Percentiles rank a stretch among this genome's conserved stretches.
Conservation (phyloP, 2,797 vertebrate species). For the Urophycis tenuis region DNA sequence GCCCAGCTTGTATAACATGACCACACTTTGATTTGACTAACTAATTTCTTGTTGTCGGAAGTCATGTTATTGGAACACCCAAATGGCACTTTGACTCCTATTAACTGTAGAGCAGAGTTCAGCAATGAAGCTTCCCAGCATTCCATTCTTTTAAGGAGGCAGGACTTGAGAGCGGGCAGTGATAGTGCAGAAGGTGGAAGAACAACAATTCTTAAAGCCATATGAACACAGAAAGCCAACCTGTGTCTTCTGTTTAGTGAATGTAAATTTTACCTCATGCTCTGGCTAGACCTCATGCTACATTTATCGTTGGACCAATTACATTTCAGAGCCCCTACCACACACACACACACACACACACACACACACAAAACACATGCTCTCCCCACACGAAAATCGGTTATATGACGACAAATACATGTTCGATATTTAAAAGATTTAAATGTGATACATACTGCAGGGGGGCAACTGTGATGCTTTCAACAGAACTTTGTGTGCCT, state of each 20-base stretch:
- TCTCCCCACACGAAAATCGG: slow-evolving; percentile 39
- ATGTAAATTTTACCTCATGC: slow-evolving; percentile 72
- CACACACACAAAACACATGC: slow-evolving; percentile 35
- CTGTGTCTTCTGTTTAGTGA: slow-evolving; percentile 66
- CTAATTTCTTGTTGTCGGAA: slow-evolving; percentile 6
- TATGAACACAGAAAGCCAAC: slow-evolving; percentile 64
- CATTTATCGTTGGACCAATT: slow-evolving; percentile 68
- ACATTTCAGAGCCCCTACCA: slow-evolving; percentile 41
- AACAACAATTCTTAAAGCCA: slow-evolving; percentile 64
- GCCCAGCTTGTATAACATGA: slow-evolving; percentile 37
- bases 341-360: slow-evolving; percentile 47
- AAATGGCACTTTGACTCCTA: slow-evolving; percentile 63
- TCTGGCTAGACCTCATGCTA: slow-evolving; percentile 62
- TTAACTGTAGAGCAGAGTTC: slow-evolving; percentile 61
- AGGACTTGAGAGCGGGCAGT: slow-evolving; percentile 56
- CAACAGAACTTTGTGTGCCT: slow-evolving; percentile 73
- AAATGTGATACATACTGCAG: slow-evolving; percentile 72
- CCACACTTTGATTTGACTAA: slow-evolving; percentile 28
- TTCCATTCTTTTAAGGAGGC: slow-evolving; percentile 56
- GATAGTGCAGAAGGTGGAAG: slow-evolving; percentile 41
- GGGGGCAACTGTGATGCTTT: slow-evolving; percentile 69
- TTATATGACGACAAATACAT: slow-evolving; percentile 52
- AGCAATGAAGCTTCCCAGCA: slow-evolving; percentile 61
- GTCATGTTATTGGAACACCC: slow-evolving; percentile 48
- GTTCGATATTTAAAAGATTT: slow-evolving; percentile 58